Conservation (phyloP, 2,797 vertebrate species). For the Platyrinchus mystaceus region DNA sequence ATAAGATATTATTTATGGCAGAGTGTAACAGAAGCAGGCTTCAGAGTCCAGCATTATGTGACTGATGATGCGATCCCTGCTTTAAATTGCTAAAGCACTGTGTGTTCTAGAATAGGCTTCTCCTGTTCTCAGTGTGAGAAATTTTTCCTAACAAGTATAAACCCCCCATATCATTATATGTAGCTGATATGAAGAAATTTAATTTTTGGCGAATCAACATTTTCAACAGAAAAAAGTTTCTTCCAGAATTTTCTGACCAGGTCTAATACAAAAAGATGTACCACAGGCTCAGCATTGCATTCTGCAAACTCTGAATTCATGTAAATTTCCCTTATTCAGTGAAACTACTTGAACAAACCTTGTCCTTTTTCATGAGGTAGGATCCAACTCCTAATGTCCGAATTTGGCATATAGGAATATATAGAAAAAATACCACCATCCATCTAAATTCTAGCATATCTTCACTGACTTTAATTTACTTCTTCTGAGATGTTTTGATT, state of each 20-base stretch:
- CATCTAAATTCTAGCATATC: neutral
- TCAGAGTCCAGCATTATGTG: neutral
- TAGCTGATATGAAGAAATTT: neutral
- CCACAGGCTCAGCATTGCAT: neutral
- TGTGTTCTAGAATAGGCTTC: neutral
- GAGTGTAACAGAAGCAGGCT: neutral
- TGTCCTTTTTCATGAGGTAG: neutral
- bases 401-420: neutral
- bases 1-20: neutral
- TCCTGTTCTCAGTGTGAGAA: neutral
- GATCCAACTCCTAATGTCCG: neutral
- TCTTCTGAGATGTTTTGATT: neutral
- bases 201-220: neutral
- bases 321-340: neutral
- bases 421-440: neutral
- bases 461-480: neutral
- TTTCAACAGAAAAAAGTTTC: neutral
- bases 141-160: neutral
- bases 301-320: neutral
- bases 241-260: neutral
- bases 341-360: neutral
- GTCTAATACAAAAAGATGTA: neutral
- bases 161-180: neutral
- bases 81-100: neutral
- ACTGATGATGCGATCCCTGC: neutral